phyloP scores from a whole-genome alignment of 2,113 vertebrate genomes.

The Pseudopipra pipra region DNA sequence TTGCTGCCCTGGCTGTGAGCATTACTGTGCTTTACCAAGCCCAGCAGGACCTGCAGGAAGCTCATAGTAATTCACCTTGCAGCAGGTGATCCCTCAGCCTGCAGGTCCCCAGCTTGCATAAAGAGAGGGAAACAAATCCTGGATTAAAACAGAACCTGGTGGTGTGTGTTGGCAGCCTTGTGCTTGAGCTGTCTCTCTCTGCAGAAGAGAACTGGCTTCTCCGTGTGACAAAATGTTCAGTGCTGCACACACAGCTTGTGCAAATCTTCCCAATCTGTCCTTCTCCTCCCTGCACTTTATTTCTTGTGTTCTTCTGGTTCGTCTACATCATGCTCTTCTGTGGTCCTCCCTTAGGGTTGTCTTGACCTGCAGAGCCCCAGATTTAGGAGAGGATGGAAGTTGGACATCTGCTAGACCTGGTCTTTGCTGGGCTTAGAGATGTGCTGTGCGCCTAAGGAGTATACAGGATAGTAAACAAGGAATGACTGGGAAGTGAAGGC shows the following conservation, averaged over 20 bases:
- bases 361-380: not conserved
- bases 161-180: not conserved
- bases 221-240: rapidly evolving
- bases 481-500: not conserved
- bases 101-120: not conserved
- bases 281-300: not conserved
- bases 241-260: rapidly evolving
- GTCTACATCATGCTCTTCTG: not conserved
- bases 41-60: not conserved
- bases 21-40: not conserved
- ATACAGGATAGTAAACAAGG: not conserved
- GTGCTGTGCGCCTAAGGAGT: not conserved
- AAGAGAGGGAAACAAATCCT: not conserved
- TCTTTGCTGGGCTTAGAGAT: not conserved
- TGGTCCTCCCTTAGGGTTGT: not conserved
- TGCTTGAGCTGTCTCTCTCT: not conserved
- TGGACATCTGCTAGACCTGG: not conserved
- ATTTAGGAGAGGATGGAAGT: not conserved
- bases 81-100: not conserved
- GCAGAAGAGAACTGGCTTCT: not conserved
- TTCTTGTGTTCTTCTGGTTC: not conserved
- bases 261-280: not conserved
- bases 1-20: not conserved
- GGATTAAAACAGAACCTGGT: not conserved
- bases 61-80: not conserved